Evolutionary conservation across 2,888 invertebrate species (phyloP).

Genomic region (Clanis bilineata): DNA sequence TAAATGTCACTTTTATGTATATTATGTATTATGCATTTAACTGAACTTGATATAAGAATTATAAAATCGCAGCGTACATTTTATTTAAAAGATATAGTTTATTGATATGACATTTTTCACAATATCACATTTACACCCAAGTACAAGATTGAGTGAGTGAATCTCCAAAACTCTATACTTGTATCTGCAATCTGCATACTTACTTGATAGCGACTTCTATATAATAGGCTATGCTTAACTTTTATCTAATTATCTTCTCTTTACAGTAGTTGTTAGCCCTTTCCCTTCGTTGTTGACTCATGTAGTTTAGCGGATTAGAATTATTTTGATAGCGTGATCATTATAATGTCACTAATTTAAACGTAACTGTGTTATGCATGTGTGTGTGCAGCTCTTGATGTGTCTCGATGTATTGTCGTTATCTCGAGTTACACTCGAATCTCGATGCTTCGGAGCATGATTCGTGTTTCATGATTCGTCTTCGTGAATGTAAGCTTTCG

Average conservation of each 20-base stretch:
- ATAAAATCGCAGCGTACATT: no score
- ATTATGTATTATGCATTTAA: no score
- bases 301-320: slow-evolving; percentile 61
- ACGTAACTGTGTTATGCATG: slow-evolving; percentile 39
- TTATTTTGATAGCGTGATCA: slow-evolving; percentile 72
- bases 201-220: slow-evolving; percentile 45
- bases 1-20: no score
- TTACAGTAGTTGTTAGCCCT: slow-evolving; percentile 56
- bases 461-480: no score
- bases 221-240: slow-evolving; percentile 47
- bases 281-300: slow-evolving; percentile 78
- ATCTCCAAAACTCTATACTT: slow-evolving; percentile 35
- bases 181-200: slow-evolving; percentile 30
- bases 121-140: neutral
- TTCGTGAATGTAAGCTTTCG: slow-evolving; percentile 70
- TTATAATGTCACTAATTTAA: slow-evolving; percentile 75
- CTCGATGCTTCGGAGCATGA: slow-evolving; percentile 53
- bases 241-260: slow-evolving; percentile 58
- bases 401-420: slow-evolving; percentile 75
- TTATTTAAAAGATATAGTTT: no score
- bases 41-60: no score
- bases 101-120: no score
- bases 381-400: slow-evolving; percentile 60
- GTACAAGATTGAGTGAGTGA: slow-evolving; percentile 30
- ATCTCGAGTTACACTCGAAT: slow-evolving; percentile 66